Evolutionary conservation across 2,113 vertebrate genomes (phyloP).

Genomic region (Misgurnus mizolepis): DNA sequence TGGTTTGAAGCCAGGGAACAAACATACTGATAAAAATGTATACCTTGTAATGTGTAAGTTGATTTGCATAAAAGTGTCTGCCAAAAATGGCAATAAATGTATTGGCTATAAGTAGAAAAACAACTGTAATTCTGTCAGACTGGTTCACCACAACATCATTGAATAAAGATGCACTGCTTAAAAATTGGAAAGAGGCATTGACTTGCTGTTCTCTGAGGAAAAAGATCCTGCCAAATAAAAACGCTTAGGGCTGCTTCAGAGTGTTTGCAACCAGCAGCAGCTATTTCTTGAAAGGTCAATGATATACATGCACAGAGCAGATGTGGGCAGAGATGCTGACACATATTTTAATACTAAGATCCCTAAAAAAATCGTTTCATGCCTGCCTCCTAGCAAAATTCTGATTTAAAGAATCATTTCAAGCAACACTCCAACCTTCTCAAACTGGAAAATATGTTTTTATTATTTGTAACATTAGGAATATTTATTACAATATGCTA

Average conservation of each 20-base stretch:
- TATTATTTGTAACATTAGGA: not conserved
- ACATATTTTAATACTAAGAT: conserved; percentile 24
- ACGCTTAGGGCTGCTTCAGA: conserved; percentile 27
- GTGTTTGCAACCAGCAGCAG: conserved; percentile 27
- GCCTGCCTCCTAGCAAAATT: conserved; percentile 21
- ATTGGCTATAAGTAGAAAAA: not conserved
- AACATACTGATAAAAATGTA: too few species aligned
- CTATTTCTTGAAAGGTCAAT: conserved; percentile 52
- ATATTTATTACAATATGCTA: too few species aligned
- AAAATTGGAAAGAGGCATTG: conserved; percentile 19
- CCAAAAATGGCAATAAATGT: too few species aligned
- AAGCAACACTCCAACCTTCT: not conserved
- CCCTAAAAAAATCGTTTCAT: conserved; percentile 26
- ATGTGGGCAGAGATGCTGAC: conserved; percentile 33
- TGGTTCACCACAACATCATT: not conserved
- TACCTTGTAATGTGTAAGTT: too few species aligned
- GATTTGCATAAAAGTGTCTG: too few species aligned
- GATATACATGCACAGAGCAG: conserved; percentile 29
- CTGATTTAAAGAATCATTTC: not conserved
- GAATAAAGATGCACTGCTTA: conserved; percentile 11
- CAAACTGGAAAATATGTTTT: not conserved
- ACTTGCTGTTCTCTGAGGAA: conserved; percentile 20
- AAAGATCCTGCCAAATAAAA: conserved; percentile 41
- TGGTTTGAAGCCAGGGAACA: too few species aligned
- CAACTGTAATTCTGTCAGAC: not conserved